phyloP scores from a whole-genome alignment of 1,140 invertebrate genomes.

The Coenobita brevimanus region DNA sequence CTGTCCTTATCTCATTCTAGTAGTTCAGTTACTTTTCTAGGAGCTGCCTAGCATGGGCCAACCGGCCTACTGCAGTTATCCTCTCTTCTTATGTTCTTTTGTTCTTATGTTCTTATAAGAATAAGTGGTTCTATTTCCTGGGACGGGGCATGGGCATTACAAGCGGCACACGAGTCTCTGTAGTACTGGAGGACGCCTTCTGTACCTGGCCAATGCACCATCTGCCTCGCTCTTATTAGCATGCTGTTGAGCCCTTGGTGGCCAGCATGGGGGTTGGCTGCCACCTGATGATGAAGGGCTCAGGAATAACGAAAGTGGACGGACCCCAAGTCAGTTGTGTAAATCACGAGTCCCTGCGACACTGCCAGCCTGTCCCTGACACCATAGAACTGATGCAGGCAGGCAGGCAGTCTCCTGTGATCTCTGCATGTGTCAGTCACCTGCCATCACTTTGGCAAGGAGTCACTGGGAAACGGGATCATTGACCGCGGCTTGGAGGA shows the following conservation, averaged over 20 bases:
- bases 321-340: background rate
- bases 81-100: too few relatives aligned
- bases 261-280: background rate
- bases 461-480: background rate
- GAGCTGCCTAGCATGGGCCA: too few relatives aligned
- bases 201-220: constrained; percentile 7
- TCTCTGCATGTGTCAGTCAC: background rate
- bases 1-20: too few relatives aligned
- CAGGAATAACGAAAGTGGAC: background rate
- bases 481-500: background rate
- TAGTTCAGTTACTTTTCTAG: too few relatives aligned
- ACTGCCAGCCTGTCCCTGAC: too few relatives aligned
- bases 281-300: background rate
- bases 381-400: too few relatives aligned
- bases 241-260: background rate
- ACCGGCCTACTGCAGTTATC: too few relatives aligned
- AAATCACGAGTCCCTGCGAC: background rate
- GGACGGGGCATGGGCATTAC: background rate
- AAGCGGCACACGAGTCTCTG: background rate
- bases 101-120: too few relatives aligned
- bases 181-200: background rate
- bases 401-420: background rate
- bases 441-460: background rate
- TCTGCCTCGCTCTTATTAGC: background rate
- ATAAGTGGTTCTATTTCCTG: background rate